A percentile compares a stretch with the other conserved stretches of the same genome.
These are phyloP conservation scores for Plecturocebus donacophilus DNA, from an alignment of 2,113 vertebrate species.

Conservation along the genomic window DNA sequence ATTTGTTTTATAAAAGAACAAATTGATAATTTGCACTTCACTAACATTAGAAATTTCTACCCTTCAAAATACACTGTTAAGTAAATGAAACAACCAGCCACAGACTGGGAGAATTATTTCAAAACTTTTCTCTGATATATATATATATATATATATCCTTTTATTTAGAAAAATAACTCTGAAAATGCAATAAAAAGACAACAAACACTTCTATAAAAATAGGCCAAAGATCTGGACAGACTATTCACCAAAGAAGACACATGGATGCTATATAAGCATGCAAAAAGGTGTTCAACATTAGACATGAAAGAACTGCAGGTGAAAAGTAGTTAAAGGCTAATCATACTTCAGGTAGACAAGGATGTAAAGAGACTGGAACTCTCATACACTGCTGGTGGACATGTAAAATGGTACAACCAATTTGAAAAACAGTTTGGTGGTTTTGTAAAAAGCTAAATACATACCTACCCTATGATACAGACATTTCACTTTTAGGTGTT, in stretches of 20 bases:
- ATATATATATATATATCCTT: neutral
- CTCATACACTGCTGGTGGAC: neutral
- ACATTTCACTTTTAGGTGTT: neutral
- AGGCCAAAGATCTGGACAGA: neutral
- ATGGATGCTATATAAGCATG: neutral
- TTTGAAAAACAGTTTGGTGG: neutral
- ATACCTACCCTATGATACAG: neutral
- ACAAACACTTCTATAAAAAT: neutral
- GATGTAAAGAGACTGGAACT: neutral
- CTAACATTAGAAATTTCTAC: neutral
- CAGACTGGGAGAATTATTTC: neutral
- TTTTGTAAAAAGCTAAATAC: neutral
- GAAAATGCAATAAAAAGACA: neutral
- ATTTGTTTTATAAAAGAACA: neutral
- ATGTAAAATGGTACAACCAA: neutral
- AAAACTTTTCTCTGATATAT: neutral
- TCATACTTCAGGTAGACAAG: neutral
- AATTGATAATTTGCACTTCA: neutral
- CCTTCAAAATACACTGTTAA: neutral
- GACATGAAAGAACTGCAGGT: neutral
- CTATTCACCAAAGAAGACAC: neutral
- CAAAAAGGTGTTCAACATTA: neutral
- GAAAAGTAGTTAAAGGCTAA: neutral
- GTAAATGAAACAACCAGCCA: neutral
- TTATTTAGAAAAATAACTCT: neutral